Evolutionary conservation across 2,797 vertebrate species (phyloP).

Genomic region (Knipowitschia caucasica): DNA sequence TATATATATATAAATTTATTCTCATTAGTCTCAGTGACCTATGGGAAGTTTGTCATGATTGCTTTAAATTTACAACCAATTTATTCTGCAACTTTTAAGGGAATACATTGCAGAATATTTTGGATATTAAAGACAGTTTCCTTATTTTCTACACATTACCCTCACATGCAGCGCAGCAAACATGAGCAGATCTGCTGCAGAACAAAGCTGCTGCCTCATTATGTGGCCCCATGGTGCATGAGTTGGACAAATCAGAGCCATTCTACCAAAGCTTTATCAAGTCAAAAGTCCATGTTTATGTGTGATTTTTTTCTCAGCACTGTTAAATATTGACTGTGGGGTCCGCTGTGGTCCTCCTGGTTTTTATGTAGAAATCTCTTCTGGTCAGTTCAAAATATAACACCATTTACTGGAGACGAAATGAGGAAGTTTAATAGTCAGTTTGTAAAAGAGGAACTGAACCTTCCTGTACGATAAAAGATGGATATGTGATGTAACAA

Average conservation of each 20-base stretch:
- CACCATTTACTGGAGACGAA: conserved; percentile 31
- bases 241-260: conserved; percentile 31
- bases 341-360: not conserved
- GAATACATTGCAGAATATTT: too few relatives aligned
- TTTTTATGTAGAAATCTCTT: conserved; percentile 2
- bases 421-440: conserved; percentile 50
- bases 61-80: too few relatives aligned
- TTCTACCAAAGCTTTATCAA: not conserved
- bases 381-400: conserved; percentile 5
- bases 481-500: not conserved
- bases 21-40: too few relatives aligned
- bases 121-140: too few relatives aligned
- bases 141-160: conserved; percentile 26
- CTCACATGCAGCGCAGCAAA: not conserved
- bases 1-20: too few relatives aligned
- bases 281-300: conserved; percentile 12
- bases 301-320: conserved; percentile 2
- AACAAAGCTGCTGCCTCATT: conserved; percentile 39
- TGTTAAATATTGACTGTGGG: conserved; percentile 2
- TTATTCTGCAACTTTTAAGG: too few relatives aligned
- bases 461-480: conserved; percentile 5
- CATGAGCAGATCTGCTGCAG: conserved; percentile 6
- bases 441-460: conserved; percentile 62
- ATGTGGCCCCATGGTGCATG: conserved; percentile 27
- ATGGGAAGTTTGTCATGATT: too few relatives aligned